Conservation (phyloP, 2,113 vertebrate species). For the Labrus mixtus region DNA sequence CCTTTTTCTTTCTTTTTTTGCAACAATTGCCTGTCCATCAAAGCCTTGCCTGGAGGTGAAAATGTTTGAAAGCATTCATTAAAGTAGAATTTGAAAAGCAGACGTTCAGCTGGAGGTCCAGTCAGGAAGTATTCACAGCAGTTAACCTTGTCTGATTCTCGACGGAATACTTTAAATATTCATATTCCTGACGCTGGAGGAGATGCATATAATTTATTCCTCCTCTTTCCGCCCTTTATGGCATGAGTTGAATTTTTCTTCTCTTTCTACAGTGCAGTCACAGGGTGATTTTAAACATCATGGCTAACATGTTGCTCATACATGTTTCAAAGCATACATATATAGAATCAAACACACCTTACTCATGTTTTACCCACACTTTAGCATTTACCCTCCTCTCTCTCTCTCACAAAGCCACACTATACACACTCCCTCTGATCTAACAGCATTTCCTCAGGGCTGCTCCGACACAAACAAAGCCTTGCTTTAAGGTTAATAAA, state of each 20-base stretch:
- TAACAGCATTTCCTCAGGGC: not conserved
- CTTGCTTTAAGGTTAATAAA: slow-evolving; percentile 38
- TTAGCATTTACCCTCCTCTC: no score
- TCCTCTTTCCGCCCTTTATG: not conserved
- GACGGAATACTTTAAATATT: slow-evolving; percentile 19
- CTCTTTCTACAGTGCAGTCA: not conserved
- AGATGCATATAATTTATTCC: not conserved
- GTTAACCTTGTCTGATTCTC: slow-evolving; percentile 41
- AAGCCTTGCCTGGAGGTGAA: slow-evolving; percentile 23
- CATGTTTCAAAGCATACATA: not conserved
- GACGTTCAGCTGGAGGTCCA: slow-evolving; percentile 34
- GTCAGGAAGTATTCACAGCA: slow-evolving; percentile 19
- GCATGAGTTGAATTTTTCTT: not conserved
- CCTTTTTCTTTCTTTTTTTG: not conserved
- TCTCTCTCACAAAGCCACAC: no score
- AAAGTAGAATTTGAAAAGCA: slow-evolving; percentile 10
- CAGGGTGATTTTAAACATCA: not conserved
- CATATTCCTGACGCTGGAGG: slow-evolving; percentile 11
- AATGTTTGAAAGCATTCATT: slow-evolving; percentile 42
- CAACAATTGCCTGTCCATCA: slow-evolving; percentile 11
- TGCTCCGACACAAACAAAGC: slow-evolving; percentile 22
- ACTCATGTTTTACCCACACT: not conserved
- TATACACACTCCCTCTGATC: slow-evolving; percentile 4
- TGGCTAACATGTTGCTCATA: not conserved
- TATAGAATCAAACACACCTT: not conserved